Evolutionary conservation across 2,888 invertebrate genomes (phyloP).

Genomic region (Drosophila nr. medialis): DNA sequence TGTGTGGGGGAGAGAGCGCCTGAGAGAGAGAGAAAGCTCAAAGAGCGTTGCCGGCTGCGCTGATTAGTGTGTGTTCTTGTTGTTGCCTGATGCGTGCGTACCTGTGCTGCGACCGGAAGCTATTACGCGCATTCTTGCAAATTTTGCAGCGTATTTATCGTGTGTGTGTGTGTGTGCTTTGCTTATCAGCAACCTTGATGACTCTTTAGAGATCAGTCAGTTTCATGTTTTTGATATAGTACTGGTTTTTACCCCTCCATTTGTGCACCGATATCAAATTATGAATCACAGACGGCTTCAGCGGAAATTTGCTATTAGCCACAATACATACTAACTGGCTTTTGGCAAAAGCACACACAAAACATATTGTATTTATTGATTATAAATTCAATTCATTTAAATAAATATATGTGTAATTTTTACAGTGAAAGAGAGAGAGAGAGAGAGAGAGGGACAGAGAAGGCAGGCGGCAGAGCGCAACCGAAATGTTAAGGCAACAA

Average conservation of each 20-base stretch:
- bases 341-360: constrained; percentile 20
- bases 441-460: background rate
- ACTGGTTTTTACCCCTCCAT: constrained; percentile 54
- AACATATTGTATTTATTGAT: constrained; percentile 26
- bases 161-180: constrained; percentile 8
- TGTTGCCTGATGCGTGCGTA: constrained; percentile 30
- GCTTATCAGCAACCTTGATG: constrained; percentile 53
- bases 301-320: constrained; percentile 50
- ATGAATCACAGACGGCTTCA: constrained; percentile 58
- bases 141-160: constrained; percentile 45
- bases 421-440: background rate
- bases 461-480: constrained; percentile 42
- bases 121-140: constrained; percentile 59
- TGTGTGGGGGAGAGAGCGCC: constrained; percentile 9
- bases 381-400: constrained; percentile 34
- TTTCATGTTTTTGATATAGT: constrained; percentile 11
- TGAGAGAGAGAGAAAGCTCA: constrained; percentile 4
- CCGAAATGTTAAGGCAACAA: constrained; percentile 64
- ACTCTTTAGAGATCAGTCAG: constrained; percentile 40
- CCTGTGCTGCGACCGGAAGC: constrained; percentile 59
- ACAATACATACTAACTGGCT: constrained; percentile 37
- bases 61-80: constrained; percentile 15
- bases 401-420: constrained; percentile 33
- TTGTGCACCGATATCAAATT: constrained; percentile 34
- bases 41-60: constrained; percentile 16